phyloP scores from a whole-genome alignment of 2,113 vertebrate species.

The Rhagologus leucostigma region DNA sequence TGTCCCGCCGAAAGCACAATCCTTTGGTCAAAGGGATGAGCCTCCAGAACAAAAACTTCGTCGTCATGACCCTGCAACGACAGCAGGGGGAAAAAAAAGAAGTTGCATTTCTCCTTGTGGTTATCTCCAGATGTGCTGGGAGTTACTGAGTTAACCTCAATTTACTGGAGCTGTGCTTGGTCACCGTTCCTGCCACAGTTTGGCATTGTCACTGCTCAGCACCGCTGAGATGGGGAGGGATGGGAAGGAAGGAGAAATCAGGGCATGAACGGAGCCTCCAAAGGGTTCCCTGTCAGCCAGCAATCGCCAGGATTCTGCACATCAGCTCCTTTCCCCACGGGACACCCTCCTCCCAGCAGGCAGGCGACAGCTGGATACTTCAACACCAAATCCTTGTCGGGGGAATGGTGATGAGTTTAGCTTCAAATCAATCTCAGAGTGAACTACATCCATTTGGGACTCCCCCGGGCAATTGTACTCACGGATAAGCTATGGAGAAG shows the following conservation, averaged over 20 bases:
- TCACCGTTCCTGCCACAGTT: background rate
- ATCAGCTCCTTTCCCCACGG: background rate
- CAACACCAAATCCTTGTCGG: background rate
- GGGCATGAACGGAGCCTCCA: background rate
- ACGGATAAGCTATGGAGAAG: slow-evolving; percentile 91
- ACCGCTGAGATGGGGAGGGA: background rate
- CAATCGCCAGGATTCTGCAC: background rate
- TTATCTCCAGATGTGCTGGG: background rate
- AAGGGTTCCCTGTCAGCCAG: background rate
- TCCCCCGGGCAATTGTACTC: slow-evolving; percentile 58
- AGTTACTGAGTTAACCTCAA: background rate
- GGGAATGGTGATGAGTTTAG: background rate
- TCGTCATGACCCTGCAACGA: slow-evolving; percentile 90
- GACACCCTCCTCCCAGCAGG: background rate
- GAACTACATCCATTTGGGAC: background rate
- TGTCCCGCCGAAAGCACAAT: slow-evolving; percentile 96
- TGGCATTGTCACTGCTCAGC: background rate
- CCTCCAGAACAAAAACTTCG: slow-evolving; percentile 94
- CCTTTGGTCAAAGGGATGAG: slow-evolving; percentile 94
- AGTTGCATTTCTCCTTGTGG: background rate
- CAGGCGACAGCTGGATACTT: too few relatives aligned
- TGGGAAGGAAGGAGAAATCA: background rate
- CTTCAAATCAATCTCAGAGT: background rate
- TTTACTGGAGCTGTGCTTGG: background rate
- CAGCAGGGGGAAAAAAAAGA: background rate